Conservation (phyloP, 1,140 invertebrate genomes). For the Drosophila chauvacae region DNA sequence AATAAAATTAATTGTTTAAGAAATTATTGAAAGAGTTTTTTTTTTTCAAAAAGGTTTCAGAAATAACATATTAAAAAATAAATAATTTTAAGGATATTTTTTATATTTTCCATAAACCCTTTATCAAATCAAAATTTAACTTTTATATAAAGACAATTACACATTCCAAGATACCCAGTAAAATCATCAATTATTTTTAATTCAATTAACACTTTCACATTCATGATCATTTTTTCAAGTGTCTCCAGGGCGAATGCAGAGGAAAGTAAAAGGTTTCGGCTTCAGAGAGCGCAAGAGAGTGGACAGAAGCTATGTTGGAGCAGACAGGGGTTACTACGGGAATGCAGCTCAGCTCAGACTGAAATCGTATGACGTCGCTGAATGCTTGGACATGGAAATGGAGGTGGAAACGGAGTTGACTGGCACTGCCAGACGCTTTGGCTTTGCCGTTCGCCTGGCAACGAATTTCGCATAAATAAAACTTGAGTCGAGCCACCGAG, state of each 20-base stretch:
- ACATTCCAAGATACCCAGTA: neutral
- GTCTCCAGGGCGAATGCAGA: slow-evolving; percentile 13
- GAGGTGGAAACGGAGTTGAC: slow-evolving; percentile 29
- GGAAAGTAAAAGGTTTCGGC: slow-evolving; percentile 70
- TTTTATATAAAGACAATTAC: neutral
- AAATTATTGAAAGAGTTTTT: no score
- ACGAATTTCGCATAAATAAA: slow-evolving; percentile 54
- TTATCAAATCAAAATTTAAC: neutral
- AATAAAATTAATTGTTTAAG: neutral
- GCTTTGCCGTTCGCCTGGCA: slow-evolving; percentile 39
- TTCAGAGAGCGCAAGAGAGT: slow-evolving; percentile 4
- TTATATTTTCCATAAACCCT: neutral
- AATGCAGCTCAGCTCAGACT: slow-evolving; percentile 19
- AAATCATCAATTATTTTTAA: neutral
- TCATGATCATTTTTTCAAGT: neutral
- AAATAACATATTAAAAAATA: no score
- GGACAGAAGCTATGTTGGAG: neutral
- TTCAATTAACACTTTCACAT: neutral
- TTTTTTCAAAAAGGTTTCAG: no score
- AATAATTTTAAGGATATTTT: neutral
- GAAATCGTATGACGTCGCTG: slow-evolving; percentile 37
- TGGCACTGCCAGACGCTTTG: slow-evolving; percentile 50
- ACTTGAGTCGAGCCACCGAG: slow-evolving; percentile 24
- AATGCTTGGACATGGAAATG: slow-evolving; percentile 44
- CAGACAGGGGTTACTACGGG: slow-evolving; percentile 7